Evolutionary conservation across 1,140 invertebrate genomes (phyloP).

Genomic region (Drosophila tani): DNA sequence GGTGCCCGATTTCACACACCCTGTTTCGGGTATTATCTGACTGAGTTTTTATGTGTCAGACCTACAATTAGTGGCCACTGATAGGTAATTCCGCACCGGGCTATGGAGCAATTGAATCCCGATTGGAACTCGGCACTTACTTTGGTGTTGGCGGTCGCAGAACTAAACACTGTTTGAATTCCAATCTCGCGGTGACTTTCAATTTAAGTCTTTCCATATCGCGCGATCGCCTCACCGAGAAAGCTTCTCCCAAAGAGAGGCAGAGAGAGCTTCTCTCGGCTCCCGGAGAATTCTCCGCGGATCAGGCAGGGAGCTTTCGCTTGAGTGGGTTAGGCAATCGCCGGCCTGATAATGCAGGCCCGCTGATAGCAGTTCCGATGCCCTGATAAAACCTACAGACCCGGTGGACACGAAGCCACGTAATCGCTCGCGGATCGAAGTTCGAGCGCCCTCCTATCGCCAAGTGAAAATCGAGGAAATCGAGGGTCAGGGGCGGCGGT

Average conservation of each 20-base stretch:
- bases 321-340: conserved; percentile 42
- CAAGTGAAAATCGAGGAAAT: neutral
- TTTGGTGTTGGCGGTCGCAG: conserved; percentile 56
- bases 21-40: conserved; percentile 24
- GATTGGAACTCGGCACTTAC: conserved; percentile 56
- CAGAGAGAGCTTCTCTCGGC: conserved; percentile 8
- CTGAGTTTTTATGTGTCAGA: conserved; percentile 30
- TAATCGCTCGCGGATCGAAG: conserved; percentile 45
- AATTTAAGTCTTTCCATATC: conserved; percentile 78
- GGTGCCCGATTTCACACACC: conserved; percentile 37
- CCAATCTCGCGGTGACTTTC: conserved; percentile 53
- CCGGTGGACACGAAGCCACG: conserved; percentile 17
- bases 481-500: neutral
- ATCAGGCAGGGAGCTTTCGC: conserved; percentile 37
- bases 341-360: conserved; percentile 29
- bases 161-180: conserved; percentile 77
- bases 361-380: conserved; percentile 36
- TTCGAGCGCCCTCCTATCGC: conserved; percentile 34
- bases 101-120: conserved; percentile 20
- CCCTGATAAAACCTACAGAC: conserved; percentile 21
- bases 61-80: conserved; percentile 11
- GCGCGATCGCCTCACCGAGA: conserved; percentile 50
- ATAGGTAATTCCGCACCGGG: conserved; percentile 19
- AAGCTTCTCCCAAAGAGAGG: conserved; percentile 34
- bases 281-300: conserved; percentile 25